Evolutionary conservation across 2,797 vertebrate genomes (phyloP), one percentile per base, ranked within the genome.

Genomic region (Emydoidea blandingii): DNA sequence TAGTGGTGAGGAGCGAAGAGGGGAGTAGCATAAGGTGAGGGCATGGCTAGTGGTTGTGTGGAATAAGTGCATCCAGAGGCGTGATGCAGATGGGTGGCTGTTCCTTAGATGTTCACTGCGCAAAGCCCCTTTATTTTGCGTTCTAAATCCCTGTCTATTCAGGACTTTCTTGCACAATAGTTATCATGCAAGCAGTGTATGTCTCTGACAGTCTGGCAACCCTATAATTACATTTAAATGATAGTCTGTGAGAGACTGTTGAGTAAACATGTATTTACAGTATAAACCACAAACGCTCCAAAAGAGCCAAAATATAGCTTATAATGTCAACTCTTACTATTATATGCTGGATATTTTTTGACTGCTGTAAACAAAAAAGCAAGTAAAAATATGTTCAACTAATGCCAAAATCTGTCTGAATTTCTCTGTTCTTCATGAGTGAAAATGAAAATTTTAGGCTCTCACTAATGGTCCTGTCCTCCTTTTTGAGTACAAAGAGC

Each of bases 141-240:
- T 34, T 65, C 56, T 88, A 4, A 19, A 8, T 65, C 47, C 80
- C 21, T 27, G 31, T 85, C 68, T 95, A 10, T 86, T 88, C 59
- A 91, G 79, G 68, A 54, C 4, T 1, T 94, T 81, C 82, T 68
- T 92, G 50, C 37, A 18, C 59, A 81, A 18, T 59, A 62, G 31
- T 11, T 34, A 90, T 83, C 90, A 86, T 37, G 91, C 27, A 49
- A 90, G 81, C 62, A 85, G 47, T 93, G 12, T 47, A 37, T 62
- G 6, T 93, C 96, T 97, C 87, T 87, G 65, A 87, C 89, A 90
- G 59, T 79, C 59, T 12, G 65, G 15, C 80, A 87, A 49, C 41
- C 41, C 74, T 90, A 5, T 93, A 65, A 96, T 97, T 97, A 81
- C 72, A 50, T 82, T 90, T 84, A 97, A 98, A 87, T 97, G 27